A percentile compares a stretch with the other conserved stretches of the same genome.
These are phyloP conservation scores for Hirundo rustica DNA, from an alignment of 2,797 vertebrate species.

Conservation along the genomic window DNA sequence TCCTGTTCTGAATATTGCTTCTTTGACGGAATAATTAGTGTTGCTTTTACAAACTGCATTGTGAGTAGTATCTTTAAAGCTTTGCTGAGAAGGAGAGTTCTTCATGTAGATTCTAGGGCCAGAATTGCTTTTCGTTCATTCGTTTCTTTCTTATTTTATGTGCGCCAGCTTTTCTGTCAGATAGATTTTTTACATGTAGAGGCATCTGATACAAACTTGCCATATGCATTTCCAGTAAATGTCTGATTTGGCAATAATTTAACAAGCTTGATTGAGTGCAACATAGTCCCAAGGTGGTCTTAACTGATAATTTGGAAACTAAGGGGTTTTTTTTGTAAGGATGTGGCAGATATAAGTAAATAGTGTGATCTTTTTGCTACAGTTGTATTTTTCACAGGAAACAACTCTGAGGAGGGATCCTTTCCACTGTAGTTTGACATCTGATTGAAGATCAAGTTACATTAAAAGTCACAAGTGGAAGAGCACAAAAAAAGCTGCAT, in stretches of 20 bases:
- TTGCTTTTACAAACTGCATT: neutral
- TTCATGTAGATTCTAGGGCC: neutral
- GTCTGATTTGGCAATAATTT: neutral
- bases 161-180: neutral
- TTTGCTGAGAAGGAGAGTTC: neutral
- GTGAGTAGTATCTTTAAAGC: neutral
- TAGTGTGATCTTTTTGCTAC: neutral
- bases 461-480: neutral
- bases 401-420: neutral
- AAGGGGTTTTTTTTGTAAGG: neutral
- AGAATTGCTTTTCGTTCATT: neutral
- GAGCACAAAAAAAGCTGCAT: neutral
- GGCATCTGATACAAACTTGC: neutral
- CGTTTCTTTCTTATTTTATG: neutral
- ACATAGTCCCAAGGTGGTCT: neutral
- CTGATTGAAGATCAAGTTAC: neutral
- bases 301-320: neutral
- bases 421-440: neutral
- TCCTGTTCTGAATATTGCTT: neutral
- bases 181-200: neutral
- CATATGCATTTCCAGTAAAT: neutral
- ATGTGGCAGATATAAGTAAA: neutral
- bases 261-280: neutral
- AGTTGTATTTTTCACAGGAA: neutral
- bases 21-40: neutral